Base-by-base conservation (phyloP, 2,797 vertebrate genomes). In the Merluccius polli region DNA sequence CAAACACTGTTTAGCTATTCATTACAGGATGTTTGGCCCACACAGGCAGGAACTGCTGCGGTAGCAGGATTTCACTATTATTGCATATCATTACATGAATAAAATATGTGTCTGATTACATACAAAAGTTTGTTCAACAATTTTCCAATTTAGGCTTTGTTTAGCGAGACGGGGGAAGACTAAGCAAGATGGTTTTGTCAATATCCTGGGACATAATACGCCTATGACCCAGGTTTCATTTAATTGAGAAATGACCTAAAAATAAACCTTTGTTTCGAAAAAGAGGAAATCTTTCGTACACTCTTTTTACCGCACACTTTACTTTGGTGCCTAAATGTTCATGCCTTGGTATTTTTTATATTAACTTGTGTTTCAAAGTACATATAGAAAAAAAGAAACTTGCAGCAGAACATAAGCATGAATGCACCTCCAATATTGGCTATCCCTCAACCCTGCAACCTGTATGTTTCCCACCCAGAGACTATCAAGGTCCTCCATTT, bases 61-160 rank as follows among this genome's bases (percentile, higher is more conserved):
- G 73, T 8, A 0, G 75, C 75, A 67, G 74, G 81, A 84, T 80
- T 83, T 21, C 71, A 73, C 80, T 78, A 77, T 88, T 79, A 89
- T 86, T 81, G 87, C 85, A 88, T 90, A 89, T 92, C 83, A 89
- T 90, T 89, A 87, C 87, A 91, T 92, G 79, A 90, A 92, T 92
- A 91, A 90, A 91, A 92, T 85, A 91, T 90, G 78, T 71, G 31
- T 67, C 72, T 84, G 86, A 90, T 91, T 88, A 86, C 84, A 87
- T 80, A 84, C 86, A 87, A 87, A 89, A 84, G 87, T 90, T 88
- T 89, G 88, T 88, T 89, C 85, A 89, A 86, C 76, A 27, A 82
- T 85, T 87, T 80, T 84, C 83, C 83, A 87, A 86, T 90, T 89
- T 85, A 70, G 80, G 30, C 31, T 87, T 85, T 87, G 88, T 88